Conservation (phyloP, 2,797 vertebrate species). For the Eospalax fontanierii region DNA sequence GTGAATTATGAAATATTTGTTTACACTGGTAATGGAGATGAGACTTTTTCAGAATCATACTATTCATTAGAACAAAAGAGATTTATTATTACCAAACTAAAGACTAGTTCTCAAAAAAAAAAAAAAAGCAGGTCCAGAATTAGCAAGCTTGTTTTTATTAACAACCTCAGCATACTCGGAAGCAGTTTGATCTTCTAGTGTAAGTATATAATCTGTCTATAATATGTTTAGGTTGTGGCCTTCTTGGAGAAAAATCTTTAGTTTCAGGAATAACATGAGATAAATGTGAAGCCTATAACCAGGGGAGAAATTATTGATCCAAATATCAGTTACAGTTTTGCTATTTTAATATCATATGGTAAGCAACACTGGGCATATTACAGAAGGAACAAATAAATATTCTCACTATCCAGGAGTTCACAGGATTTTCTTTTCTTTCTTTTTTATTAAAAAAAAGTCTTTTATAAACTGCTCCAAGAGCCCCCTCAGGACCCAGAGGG, state of each 20-base stretch:
- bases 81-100: neutral
- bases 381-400: conserved; percentile 50
- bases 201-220: neutral
- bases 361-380: neutral
- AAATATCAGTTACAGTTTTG: neutral
- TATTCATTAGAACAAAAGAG: neutral
- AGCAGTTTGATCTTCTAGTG: neutral
- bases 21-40: neutral
- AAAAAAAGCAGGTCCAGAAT: neutral
- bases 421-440: neutral
- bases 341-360: neutral
- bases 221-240: neutral
- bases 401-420: neutral
- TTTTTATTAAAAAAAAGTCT: neutral
- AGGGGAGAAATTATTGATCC: neutral
- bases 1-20: neutral
- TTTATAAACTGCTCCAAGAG: neutral
- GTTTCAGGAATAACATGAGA: conserved; percentile 24
- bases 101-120: neutral
- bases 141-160: neutral
- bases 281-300: neutral
- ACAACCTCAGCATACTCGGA: neutral
- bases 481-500: neutral
- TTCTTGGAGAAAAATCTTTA: conserved; percentile 27
- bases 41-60: neutral